These are phyloP conservation scores for Suncus etruscus DNA, from an alignment of 2,113 vertebrate genomes.

Conservation along the genomic window DNA sequence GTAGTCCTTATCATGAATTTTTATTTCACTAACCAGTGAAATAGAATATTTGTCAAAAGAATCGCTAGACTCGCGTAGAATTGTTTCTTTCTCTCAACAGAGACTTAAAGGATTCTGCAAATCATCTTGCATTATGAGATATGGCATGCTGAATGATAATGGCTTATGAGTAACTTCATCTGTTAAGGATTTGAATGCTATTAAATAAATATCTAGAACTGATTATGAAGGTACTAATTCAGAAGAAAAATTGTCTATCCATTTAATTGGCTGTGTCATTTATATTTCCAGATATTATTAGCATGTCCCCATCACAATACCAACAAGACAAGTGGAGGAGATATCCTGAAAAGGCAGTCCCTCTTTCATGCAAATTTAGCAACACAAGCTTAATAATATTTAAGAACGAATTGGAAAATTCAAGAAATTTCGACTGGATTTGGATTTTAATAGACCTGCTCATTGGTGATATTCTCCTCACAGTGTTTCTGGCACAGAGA, in stretches of 20 bases:
- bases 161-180: background rate
- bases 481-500: background rate
- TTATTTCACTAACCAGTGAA: no score
- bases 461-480: background rate
- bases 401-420: background rate
- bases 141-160: background rate
- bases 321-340: background rate
- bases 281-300: background rate
- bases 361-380: background rate
- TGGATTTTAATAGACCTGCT: background rate
- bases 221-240: background rate
- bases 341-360: fast-evolving
- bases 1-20: no score
- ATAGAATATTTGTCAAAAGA: no score
- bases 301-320: background rate
- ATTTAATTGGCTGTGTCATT: background rate
- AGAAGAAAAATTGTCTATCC: background rate
- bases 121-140: background rate
- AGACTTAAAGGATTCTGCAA: background rate
- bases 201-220: background rate
- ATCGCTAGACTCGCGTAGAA: no score
- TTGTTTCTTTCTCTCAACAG: no score
- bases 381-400: background rate
- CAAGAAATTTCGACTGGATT: background rate
- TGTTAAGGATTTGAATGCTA: background rate